Evolutionary conservation across 2,888 invertebrate genomes (phyloP), one percentile per base, ranked within the genome.

Genomic region (Smittia sp.): DNA sequence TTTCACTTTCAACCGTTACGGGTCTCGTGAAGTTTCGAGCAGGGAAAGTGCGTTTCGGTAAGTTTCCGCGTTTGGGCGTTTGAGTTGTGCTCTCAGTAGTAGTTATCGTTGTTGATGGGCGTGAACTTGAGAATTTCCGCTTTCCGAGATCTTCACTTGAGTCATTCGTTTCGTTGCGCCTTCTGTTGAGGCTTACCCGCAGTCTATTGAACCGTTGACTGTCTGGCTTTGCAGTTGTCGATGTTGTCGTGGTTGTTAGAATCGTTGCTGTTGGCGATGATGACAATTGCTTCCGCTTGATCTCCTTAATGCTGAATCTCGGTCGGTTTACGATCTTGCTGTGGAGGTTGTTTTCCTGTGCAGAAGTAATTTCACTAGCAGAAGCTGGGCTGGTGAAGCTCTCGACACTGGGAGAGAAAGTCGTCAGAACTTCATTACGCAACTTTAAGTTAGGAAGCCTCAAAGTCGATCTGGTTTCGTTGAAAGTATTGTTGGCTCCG

Each of bases 261-360:
- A 62, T 63, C 9, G 75, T 74, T 18, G 84, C 83, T 22, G 83
- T 82, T 68, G 82, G 82, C 6, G 86, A 85, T 0, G 87, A 85
- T 0, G 86, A 85, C 68, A 90, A 79, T 75, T 89, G 83, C 76
- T 85, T 89, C 76, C 85, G 89, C 78, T 88, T 87, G 79, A 91
- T 91, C 76, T 91, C 91, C 80, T 91, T 91, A 1, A 91, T 88
- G 78, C 90, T 92, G 79, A 91, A 91, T 76, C 89, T 84, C 1
- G 91, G 91, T 70, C 91, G 83, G 68, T 88, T 88, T 46, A 22
- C 58, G 24, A 67, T 54, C 27, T 58, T 67, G 15, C 58, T 32
- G 9, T 32, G 32, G 22, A 13, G 18, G 15, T 67, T 20, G 18
- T 39, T 39, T 0, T 4, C 22, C 15, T 38, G 24, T 6, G 32